phyloP scores from a whole-genome alignment of 2,888 invertebrate species.

The Lathronympha strigana region DNA sequence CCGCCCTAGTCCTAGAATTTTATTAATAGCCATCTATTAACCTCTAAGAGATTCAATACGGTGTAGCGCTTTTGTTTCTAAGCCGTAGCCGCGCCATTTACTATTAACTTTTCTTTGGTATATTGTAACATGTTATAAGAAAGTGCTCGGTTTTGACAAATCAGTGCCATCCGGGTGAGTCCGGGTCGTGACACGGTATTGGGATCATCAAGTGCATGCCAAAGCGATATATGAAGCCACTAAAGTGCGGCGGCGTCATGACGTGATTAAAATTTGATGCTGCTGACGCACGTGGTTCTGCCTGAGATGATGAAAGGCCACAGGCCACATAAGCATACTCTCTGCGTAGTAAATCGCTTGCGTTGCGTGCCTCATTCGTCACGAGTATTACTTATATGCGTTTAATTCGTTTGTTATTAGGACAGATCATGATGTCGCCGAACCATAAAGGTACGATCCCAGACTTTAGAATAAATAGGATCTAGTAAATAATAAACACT shows the following conservation, averaged over 20 bases:
- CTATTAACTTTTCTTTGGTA: background rate
- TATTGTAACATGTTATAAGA: background rate
- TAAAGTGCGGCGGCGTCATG: background rate
- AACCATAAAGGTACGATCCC: background rate
- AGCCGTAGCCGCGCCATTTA: background rate
- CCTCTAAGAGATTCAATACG: too few species aligned
- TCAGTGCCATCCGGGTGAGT: conserved; percentile 34
- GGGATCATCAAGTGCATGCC: conserved; percentile 26
- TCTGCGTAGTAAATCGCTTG: too few species aligned
- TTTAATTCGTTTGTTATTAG: background rate
- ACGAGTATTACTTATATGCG: too few species aligned
- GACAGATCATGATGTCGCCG: background rate
- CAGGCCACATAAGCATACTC: too few species aligned
- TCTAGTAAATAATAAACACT: too few species aligned
- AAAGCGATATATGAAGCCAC: conserved; percentile 24
- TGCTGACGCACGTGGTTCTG: too few species aligned
- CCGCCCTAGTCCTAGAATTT: too few species aligned
- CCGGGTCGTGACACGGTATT: conserved; percentile 21
- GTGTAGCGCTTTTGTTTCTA: too few species aligned
- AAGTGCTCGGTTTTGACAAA: conserved; percentile 18
- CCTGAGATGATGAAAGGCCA: too few species aligned
- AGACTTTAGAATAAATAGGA: background rate
- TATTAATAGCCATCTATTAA: too few species aligned
- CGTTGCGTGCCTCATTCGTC: background rate
- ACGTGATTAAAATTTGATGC: too few species aligned